Evolutionary conservation across 2,888 invertebrate species (phyloP).

Genomic region (Pilophorus perplexus): DNA sequence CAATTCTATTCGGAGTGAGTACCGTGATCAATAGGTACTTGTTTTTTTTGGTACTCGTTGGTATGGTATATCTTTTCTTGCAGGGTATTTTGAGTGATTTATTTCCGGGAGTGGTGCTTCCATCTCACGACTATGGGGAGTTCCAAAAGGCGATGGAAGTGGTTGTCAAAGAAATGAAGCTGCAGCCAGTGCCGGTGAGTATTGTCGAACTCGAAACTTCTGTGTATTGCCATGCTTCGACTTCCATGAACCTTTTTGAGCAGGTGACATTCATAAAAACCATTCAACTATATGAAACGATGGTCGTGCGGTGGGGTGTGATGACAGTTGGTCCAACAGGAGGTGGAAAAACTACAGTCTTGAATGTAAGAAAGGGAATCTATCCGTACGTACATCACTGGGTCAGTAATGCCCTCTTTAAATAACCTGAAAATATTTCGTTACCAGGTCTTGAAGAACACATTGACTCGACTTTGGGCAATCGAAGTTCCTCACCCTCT

Average conservation of each 20-base stretch:
- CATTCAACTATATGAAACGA: conserved; percentile 84
- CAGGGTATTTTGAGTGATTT: conserved; percentile 84
- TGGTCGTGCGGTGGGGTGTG: conserved; percentile 88
- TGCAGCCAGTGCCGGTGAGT: conserved; percentile 57
- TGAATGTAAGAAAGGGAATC: too few relatives aligned
- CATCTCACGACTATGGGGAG: conserved; percentile 73
- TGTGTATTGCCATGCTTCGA: background rate
- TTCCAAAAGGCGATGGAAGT: conserved; percentile 63
- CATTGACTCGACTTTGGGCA: conserved; percentile 65
- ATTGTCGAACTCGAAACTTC: too few relatives aligned
- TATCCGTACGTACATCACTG: too few relatives aligned
- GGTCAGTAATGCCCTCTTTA: too few relatives aligned
- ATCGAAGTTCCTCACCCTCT: conserved; percentile 61
- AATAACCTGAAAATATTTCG: too few relatives aligned
- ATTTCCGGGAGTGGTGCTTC: conserved; percentile 78
- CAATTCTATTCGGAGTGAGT: conserved; percentile 68
- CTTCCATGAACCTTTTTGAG: too few relatives aligned
- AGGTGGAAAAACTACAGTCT: conserved; percentile 76
- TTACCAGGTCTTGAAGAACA: conserved; percentile 65
- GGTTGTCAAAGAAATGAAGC: conserved; percentile 59
- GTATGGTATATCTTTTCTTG: conserved; percentile 47
- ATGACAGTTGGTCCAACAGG: conserved; percentile 91
- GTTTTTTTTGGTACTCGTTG: too few relatives aligned
- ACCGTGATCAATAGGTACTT: background rate
- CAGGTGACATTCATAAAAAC: conserved; percentile 67